These are phyloP conservation scores for Archocentrus centrarchus DNA, from an alignment of 2,113 vertebrate species.

Conservation along the genomic window DNA sequence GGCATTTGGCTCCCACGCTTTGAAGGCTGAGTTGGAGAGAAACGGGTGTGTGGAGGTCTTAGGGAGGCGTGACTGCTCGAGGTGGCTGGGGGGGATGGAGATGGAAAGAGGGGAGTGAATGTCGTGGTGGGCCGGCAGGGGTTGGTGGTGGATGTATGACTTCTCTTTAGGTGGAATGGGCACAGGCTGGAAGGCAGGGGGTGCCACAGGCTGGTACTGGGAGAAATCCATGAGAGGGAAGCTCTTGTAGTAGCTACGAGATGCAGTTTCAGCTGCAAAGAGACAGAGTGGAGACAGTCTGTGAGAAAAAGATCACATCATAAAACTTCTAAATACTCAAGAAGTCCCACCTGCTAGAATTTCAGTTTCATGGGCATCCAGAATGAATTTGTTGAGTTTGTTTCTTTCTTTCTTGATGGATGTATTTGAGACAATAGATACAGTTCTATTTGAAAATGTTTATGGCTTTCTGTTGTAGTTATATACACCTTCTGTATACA, in stretches of 20 bases:
- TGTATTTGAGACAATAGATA: not conserved
- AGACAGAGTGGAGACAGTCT: not conserved
- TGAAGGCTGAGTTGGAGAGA: conserved; percentile 77
- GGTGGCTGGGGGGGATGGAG: conserved; percentile 77
- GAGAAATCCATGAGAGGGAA: conserved; percentile 83
- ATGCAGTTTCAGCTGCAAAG: conserved; percentile 77
- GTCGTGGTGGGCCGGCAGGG: conserved; percentile 57
- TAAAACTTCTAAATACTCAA: not conserved
- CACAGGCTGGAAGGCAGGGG: conserved; percentile 78
- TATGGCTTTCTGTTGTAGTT: not conserved
- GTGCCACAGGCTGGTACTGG: conserved; percentile 70
- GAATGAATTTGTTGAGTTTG: not conserved
- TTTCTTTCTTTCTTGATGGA: not conserved
- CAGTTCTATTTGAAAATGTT: not conserved
- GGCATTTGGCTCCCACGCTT: conserved; percentile 79
- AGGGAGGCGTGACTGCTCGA: conserved; percentile 78
- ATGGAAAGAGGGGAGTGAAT: conserved; percentile 82
- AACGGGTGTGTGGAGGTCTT: conserved; percentile 80
- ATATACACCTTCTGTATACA: not conserved
- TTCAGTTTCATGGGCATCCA: not conserved
- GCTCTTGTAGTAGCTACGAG: conserved; percentile 86
- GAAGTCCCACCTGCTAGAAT: not conserved
- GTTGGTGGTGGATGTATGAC: conserved; percentile 78
- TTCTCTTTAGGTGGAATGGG: conserved; percentile 80
- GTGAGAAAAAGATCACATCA: not conserved